Evolutionary conservation across 2,888 invertebrate species (phyloP), one percentile per base, ranked within the genome.

Genomic region (Timandra comae): DNA sequence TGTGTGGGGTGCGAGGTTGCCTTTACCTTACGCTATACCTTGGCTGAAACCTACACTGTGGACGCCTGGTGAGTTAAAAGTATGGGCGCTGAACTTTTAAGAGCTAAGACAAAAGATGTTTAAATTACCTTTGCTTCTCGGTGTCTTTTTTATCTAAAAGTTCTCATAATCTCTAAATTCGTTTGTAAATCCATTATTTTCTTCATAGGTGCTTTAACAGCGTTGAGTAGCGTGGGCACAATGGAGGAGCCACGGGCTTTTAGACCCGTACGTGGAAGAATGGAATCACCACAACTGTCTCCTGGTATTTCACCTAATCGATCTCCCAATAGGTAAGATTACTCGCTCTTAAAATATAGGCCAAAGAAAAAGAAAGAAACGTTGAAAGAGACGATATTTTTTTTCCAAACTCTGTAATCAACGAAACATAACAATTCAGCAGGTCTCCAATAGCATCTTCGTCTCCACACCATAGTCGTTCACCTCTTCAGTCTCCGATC

Each of bases 1-100:
- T 53, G 92, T 94, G 56, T 94, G 93, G 91, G 89, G 91, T 1
- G 90, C 90, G 28, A 56, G 87, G n/a, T 58, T 86, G 36, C 89
- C 91, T 0, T 87, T 93, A 46, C 90, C 92, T 0, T 91, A 92
- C 45, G 88, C 90, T 0, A 82, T 93, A 67, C 89, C 91, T 0
- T 93, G 88, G 92, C 79, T 88, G 38, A 92, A 90, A 54, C 87
- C 87, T 29, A 88, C 81, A 0, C 50, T 84, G 5, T 84, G 84
- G 84, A 65, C 75, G 0, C 84, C 84, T 30, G 82, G 84, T 82
- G 33, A 58, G 53, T 22, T 12, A n/a, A n/a, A n/a, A n/a, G n/a
- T n/a, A n/a, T n/a, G n/a, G n/a, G n/a, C n/a, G n/a, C n/a, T n/a
- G n/a, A n/a, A 16, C 6, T 16, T 16, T 16, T 16, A 16, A 6